These are phyloP conservation scores for Catocala nupta DNA, from an alignment of 2,888 invertebrate genomes.

Conservation along the genomic window DNA sequence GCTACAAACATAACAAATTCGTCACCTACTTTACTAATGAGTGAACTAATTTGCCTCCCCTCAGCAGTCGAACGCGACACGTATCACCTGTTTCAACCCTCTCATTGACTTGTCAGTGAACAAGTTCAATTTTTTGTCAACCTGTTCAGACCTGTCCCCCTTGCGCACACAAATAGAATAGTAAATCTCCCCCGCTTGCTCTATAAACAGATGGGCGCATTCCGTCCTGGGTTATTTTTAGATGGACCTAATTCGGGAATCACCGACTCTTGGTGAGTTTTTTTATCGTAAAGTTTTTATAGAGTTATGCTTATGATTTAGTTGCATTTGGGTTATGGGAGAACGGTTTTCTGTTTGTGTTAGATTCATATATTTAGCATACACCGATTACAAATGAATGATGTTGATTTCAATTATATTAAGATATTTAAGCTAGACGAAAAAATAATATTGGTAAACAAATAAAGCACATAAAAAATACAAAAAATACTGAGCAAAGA, in stretches of 20 bases:
- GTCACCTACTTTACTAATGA: constrained; percentile 19
- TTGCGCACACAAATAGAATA: constrained; percentile 64
- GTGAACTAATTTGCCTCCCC: constrained; percentile 17
- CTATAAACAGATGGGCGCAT: constrained; percentile 84
- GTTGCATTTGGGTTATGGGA: constrained; percentile 27
- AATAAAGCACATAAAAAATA: no score
- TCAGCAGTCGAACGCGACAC: constrained; percentile 29
- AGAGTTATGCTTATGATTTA: constrained; percentile 40
- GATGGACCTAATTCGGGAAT: constrained; percentile 77
- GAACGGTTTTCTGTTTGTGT: constrained; percentile 17
- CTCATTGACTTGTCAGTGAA: constrained; percentile 47
- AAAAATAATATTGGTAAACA: no score
- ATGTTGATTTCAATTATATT: no score
- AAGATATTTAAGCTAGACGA: no score
- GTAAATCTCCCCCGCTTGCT: constrained; percentile 76
- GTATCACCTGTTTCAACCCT: constrained; percentile 50
- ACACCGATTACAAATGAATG: no score
- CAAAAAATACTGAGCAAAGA: no score
- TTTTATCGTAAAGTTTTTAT: constrained; percentile 46
- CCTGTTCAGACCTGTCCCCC: constrained; percentile 71
- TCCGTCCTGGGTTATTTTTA: constrained; percentile 75
- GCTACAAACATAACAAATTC: constrained; percentile 12
- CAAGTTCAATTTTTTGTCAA: constrained; percentile 62
- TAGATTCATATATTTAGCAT: no score
- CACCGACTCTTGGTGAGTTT: constrained; percentile 60